These are phyloP conservation scores for Dendropsophus ebraccatus DNA, from an alignment of 2,113 vertebrate species.

Conservation along the genomic window DNA sequence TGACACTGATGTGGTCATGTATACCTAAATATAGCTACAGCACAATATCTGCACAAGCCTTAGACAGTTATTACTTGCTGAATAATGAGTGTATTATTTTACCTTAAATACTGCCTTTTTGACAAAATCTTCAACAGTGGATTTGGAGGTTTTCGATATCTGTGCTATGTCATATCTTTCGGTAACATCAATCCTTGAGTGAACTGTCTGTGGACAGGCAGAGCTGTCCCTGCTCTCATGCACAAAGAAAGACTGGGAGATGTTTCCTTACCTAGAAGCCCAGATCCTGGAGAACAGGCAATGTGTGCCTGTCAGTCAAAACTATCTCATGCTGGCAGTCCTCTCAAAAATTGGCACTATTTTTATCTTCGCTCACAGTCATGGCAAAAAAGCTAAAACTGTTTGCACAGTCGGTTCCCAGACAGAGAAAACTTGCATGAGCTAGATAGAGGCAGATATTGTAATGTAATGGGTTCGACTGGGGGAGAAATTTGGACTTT, in stretches of 20 bases:
- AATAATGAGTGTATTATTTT: conserved; percentile 59
- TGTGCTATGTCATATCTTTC: conserved; percentile 31
- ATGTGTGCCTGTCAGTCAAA: conserved; percentile 71
- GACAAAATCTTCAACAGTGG: background rate
- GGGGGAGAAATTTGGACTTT: background rate
- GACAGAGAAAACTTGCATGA: background rate
- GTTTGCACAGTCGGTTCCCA: background rate
- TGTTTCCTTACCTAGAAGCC: conserved; percentile 48
- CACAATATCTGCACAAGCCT: background rate
- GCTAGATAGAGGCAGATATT: background rate
- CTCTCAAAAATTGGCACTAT: conserved; percentile 61
- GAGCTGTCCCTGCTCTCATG: background rate
- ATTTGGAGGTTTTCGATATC: conserved; percentile 11
- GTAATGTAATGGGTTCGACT: background rate
- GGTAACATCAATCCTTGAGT: background rate
- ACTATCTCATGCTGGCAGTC: conserved; percentile 23
- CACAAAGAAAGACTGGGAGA: background rate
- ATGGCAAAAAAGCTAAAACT: conserved; percentile 26
- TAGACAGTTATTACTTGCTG: background rate
- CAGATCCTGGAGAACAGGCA: conserved; percentile 54
- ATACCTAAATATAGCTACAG: background rate
- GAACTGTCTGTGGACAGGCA: background rate
- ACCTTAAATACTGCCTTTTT: conserved; percentile 21
- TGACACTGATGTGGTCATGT: too few relatives aligned
- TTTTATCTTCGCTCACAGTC: conserved; percentile 61